These are phyloP conservation scores for Macroglossus sobrinus DNA, from an alignment of 2,113 vertebrate species.

Conservation along the genomic window DNA sequence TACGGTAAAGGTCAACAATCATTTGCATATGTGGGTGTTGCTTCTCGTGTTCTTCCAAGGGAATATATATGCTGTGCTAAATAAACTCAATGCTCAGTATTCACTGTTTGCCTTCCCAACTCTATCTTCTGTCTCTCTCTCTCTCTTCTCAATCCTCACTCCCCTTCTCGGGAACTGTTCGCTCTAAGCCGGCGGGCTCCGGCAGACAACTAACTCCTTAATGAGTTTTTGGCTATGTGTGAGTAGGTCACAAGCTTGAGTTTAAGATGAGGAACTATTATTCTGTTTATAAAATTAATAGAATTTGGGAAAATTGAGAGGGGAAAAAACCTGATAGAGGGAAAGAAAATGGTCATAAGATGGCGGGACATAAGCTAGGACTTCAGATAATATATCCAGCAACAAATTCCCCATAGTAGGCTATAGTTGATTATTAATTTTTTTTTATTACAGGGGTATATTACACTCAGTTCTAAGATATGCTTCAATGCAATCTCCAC, in stretches of 20 bases:
- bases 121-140: too few species aligned
- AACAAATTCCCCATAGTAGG: not conserved
- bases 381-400: not conserved
- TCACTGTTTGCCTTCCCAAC: too few species aligned
- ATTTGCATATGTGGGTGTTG: too few species aligned
- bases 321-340: not conserved
- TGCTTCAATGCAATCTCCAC: not conserved
- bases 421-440: not conserved
- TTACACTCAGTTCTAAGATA: not conserved
- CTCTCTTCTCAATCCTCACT: too few species aligned
- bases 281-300: not conserved
- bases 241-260: not conserved
- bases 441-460: not conserved
- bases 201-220: too few species aligned
- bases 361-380: not conserved
- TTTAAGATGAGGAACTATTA: not conserved
- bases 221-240: not conserved
- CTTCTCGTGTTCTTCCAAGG: too few species aligned
- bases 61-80: too few species aligned
- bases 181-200: too few species aligned
- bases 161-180: too few species aligned
- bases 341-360: not conserved
- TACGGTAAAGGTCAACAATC: too few species aligned
- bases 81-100: too few species aligned
- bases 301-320: not conserved